Conservation (phyloP, 2,888 invertebrate genomes). For the Dicranocentrus wangi region DNA sequence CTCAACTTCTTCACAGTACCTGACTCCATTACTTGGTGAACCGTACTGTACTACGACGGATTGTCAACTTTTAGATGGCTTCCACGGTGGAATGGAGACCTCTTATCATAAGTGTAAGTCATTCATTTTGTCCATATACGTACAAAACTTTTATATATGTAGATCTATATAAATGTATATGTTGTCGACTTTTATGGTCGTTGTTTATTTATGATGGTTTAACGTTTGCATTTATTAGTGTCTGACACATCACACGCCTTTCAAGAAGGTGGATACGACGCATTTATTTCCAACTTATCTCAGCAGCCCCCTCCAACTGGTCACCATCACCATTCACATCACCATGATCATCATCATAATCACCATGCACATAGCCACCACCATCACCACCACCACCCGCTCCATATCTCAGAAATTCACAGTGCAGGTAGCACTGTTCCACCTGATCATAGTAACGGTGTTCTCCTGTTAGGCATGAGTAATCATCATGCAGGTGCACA, state of each 20-base stretch:
- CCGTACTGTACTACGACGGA: conserved; percentile 65
- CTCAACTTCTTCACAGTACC: conserved; percentile 64
- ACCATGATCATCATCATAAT: conserved; percentile 27
- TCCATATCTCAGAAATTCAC: conserved; percentile 15
- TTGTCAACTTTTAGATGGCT: conserved; percentile 66
- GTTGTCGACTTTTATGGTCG: too few relatives aligned
- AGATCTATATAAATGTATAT: too few relatives aligned
- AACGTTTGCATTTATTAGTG: too few relatives aligned
- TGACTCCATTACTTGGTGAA: conserved; percentile 67
- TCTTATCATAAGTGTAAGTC: conserved; percentile 69
- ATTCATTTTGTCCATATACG: too few relatives aligned
- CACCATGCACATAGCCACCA: conserved; percentile 21
- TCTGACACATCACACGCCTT: conserved; percentile 67
- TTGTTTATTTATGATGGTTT: too few relatives aligned
- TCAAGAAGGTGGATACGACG: conserved; percentile 68
- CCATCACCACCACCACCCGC: conserved; percentile 6
- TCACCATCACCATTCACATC: conserved; percentile 9
- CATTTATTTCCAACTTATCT: conserved; percentile 66
- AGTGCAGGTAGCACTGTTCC: not conserved
- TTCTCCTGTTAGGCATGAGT: conserved; percentile 57
- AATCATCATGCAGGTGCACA: conserved; percentile 12
- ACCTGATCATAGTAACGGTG: conserved; percentile 19
- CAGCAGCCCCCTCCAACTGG: not conserved
- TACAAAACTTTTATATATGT: too few relatives aligned
- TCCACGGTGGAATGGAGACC: conserved; percentile 61